phyloP scores from a whole-genome alignment of 2,113 vertebrate species.

The Brachionichthys hirsutus region DNA sequence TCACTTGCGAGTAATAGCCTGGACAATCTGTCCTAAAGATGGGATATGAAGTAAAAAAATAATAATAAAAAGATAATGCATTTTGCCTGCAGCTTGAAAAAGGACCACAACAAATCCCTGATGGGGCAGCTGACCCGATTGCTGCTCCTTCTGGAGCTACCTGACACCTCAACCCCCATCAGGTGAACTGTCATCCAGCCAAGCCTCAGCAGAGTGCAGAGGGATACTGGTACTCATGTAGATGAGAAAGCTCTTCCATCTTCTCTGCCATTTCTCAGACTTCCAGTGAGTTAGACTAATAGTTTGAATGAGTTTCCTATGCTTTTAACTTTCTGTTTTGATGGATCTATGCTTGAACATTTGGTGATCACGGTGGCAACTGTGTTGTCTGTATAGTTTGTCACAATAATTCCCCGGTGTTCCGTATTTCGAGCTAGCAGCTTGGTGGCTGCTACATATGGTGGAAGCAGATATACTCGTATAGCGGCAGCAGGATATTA shows the following conservation, averaged over 20 bases:
- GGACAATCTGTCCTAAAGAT: slow-evolving; percentile 28
- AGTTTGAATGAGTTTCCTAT: slow-evolving; percentile 13
- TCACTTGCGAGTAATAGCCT: slow-evolving; percentile 32
- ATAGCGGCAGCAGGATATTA: not conserved
- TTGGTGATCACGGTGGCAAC: slow-evolving; percentile 25
- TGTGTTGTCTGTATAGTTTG: slow-evolving; percentile 18
- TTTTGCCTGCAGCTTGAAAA: slow-evolving; percentile 23
- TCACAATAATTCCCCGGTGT: slow-evolving; percentile 5
- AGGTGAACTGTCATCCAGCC: slow-evolving; percentile 67
- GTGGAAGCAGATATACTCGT: not conserved
- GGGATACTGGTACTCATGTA: slow-evolving; percentile 57
- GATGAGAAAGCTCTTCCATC: slow-evolving; percentile 54
- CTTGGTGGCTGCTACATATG: slow-evolving; percentile 1
- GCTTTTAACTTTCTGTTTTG: slow-evolving; percentile 19
- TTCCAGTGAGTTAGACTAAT: slow-evolving; percentile 25
- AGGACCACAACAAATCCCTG: slow-evolving; percentile 25
- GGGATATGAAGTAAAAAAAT: slow-evolving; percentile 37
- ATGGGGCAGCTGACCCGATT: slow-evolving; percentile 30
- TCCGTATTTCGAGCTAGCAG: not conserved
- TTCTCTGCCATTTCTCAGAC: slow-evolving; percentile 36
- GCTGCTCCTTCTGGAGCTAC: slow-evolving; percentile 35
- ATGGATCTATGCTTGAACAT: slow-evolving; percentile 10
- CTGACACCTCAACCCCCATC: slow-evolving; percentile 64
- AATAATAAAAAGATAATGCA: not conserved
- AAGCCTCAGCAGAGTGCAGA: slow-evolving; percentile 48